phyloP scores from a whole-genome alignment of 1,140 invertebrate genomes.

The Apis cerana region DNA sequence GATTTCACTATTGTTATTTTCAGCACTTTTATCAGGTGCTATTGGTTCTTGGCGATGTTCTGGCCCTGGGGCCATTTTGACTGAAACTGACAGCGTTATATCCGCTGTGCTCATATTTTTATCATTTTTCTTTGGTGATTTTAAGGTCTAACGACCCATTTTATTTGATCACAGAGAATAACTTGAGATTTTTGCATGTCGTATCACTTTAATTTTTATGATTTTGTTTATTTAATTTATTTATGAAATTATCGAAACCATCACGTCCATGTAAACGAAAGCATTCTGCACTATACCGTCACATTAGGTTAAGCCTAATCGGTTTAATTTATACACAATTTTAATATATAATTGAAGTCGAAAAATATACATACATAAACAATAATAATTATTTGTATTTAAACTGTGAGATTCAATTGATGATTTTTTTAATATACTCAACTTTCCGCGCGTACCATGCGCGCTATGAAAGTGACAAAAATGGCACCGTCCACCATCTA shows the following conservation, averaged over 20 bases:
- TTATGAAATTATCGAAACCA: conserved; percentile 1
- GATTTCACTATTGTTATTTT: conserved; percentile 62
- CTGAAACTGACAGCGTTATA: conserved; percentile 76
- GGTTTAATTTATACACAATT: background rate
- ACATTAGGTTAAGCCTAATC: conserved; percentile 17
- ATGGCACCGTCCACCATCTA: conserved; percentile 50
- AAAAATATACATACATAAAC: background rate
- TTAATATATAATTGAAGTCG: background rate
- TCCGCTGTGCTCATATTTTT: conserved; percentile 68
- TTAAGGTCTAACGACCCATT: conserved; percentile 23
- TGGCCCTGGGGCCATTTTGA: conserved; percentile 87
- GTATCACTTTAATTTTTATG: background rate
- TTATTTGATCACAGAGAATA: background rate
- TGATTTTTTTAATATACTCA: background rate
- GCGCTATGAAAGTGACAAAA: conserved; percentile 37
- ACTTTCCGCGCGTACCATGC: conserved; percentile 36
- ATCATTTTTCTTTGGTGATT: conserved; percentile 45
- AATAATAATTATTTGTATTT: background rate
- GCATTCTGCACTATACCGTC: conserved; percentile 7
- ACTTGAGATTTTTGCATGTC: conserved; percentile 12
- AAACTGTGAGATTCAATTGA: conserved; percentile 7
- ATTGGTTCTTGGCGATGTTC: conserved; percentile 87
- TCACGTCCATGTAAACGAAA: conserved; percentile 16
- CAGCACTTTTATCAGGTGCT: conserved; percentile 84
- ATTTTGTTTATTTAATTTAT: background rate